phyloP scores from a whole-genome alignment of 2,113 vertebrate species.

The Nothocercus julius region DNA sequence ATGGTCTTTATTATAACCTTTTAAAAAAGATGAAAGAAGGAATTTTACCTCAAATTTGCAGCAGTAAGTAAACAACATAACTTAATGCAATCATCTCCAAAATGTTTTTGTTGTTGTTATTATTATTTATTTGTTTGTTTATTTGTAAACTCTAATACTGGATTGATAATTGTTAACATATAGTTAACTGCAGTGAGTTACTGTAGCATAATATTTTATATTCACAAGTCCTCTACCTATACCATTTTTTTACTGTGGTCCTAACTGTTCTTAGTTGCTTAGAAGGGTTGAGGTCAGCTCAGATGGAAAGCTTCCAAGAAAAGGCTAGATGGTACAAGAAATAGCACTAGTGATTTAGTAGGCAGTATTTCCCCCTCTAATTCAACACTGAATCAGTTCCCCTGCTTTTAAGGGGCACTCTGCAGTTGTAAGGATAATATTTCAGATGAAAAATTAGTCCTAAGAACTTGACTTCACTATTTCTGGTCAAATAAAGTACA shows the following conservation, averaged over 20 bases:
- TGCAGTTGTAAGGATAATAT: conserved; percentile 23
- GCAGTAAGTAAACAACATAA: background rate
- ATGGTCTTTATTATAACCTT: background rate
- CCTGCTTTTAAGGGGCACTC: conserved; percentile 14
- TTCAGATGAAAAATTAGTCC: conserved; percentile 46
- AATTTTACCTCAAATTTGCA: background rate
- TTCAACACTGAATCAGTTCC: conserved; percentile 25
- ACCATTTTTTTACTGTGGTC: background rate
- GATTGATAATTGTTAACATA: background rate
- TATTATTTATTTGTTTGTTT: background rate
- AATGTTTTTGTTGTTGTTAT: background rate
- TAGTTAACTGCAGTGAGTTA: background rate
- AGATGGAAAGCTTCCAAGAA: conserved; percentile 31
- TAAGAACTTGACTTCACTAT: background rate
- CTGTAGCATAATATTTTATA: background rate
- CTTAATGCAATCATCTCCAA: background rate
- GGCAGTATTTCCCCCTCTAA: conserved; percentile 15
- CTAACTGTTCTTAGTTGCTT: background rate
- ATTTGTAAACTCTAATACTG: background rate
- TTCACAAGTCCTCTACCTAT: background rate
- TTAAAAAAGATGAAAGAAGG: background rate
- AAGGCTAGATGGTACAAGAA: conserved; percentile 24
- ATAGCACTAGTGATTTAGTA: conserved; percentile 38
- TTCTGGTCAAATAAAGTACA: conserved; percentile 14
- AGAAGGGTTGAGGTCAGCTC: conserved; percentile 1